Conservation (phyloP, 2,888 invertebrate genomes). For the Mesorhabditis belari region DNA sequence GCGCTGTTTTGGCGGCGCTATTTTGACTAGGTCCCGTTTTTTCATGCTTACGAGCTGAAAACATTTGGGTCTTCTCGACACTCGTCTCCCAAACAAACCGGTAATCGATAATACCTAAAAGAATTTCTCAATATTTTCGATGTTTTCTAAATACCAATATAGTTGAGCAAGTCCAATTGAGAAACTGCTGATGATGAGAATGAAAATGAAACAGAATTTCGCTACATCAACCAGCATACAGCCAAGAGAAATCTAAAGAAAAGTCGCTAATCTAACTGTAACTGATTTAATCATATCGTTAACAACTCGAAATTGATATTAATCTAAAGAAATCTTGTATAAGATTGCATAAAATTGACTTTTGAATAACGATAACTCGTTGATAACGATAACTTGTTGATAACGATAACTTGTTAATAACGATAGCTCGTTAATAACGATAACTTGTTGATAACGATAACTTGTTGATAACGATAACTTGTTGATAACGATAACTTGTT, state of each 20-base stretch:
- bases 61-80: conserved; percentile 52
- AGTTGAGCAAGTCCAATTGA: conserved; percentile 59
- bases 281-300: neutral
- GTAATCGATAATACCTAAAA: conserved; percentile 53
- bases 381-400: neutral
- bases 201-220: conserved; percentile 60
- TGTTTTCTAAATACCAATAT: conserved; percentile 44
- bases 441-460: too few species aligned
- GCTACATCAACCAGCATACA: conserved; percentile 62
- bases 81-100: conserved; percentile 53
- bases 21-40: too few species aligned
- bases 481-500: too few species aligned
- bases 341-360: neutral
- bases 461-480: too few species aligned
- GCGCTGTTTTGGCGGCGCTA: too few species aligned
- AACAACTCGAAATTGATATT: neutral
- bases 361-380: neutral
- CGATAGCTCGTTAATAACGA: too few species aligned
- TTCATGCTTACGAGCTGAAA: conserved; percentile 53
- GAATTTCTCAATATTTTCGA: neutral
- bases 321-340: conserved; percentile 1
- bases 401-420: too few species aligned
- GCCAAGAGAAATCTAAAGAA: conserved; percentile 54
- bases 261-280: neutral
- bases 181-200: conserved; percentile 58